Evolutionary conservation across 35 echinoderm and acorn worm genomes (phyloP), one percentile per base, ranked within the genome.

Genomic region (Eucidaris tribuloides): DNA sequence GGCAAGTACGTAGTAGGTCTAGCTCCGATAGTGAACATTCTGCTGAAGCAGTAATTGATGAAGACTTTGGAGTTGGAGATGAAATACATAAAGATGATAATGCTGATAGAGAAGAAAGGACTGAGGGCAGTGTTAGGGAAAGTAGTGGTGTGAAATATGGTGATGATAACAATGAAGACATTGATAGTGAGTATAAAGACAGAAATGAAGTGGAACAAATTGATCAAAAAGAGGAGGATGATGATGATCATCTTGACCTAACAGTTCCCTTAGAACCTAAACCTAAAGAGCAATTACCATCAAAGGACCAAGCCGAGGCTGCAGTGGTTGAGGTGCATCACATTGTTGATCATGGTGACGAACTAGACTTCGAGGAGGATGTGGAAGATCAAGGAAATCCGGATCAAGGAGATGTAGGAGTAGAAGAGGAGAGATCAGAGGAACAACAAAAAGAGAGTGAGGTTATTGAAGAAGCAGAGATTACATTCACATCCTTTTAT

Each of bases 351-450:
- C 94, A 97, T 81, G 89, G 84, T 9, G 89, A 86, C 22, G 89
- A 92, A 61, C 38, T 92, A 19, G 94, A 97, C 58, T 97, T 87
- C 87, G 94, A 97, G 76, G 94, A 97, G 58, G 94, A 97, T 78
- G 65, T 97, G 14, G 94, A 92, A 44, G 89, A 97, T 18, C 80
- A 88, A n/a, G 85, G 65, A 17, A 62, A 82, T 18, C 60, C 50
- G 17, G 29, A 57, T 45, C 71, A 63, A 22, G 71, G 23, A n/a
- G 83, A 71, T 71, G 20, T 50, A 74, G 78, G 37, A n/a, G 82
- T 54, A 5, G 74, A 86, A 5, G 45, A 76, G 22, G 81, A 46
- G 19, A 15, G 68, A 9, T n/a, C 30, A 49, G 66, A 78, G 18
- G 54, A 38, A 45, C 45, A 61, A 33, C 36, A 58, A 30, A 74